These are phyloP conservation scores for Sussaba pulchella DNA, from an alignment of 2,888 invertebrate species.

Conservation along the genomic window DNA sequence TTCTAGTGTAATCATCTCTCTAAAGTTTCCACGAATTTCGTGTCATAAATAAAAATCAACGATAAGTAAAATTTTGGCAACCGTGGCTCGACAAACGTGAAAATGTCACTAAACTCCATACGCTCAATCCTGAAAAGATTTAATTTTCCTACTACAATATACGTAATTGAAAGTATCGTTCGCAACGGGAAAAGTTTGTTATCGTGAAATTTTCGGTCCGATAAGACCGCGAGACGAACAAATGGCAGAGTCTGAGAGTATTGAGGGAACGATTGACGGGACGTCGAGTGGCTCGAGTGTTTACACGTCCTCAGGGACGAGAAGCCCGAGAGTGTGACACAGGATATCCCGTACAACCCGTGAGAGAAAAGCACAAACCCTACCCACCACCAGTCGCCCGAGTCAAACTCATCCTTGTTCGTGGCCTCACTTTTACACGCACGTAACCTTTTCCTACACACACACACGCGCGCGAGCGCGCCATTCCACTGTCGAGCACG, in stretches of 20 bases:
- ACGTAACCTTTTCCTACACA: no score
- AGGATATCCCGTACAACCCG: constrained; percentile 22
- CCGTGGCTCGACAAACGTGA: no score
- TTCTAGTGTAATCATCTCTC: no score
- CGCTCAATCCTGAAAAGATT: no score
- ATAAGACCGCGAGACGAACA: constrained; percentile 16
- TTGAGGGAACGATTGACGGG: constrained; percentile 76
- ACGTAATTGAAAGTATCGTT: no score
- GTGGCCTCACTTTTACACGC: constrained; percentile 32
- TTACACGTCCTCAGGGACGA: constrained; percentile 79
- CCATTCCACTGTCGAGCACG: constrained; percentile 40
- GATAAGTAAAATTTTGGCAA: no score
- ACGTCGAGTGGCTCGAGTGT: constrained; percentile 77
- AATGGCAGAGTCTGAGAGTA: constrained; percentile 18
- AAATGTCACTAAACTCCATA: no score
- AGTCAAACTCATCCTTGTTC: constrained; percentile 61
- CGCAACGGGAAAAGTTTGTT: no score
- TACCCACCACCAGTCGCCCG: constrained; percentile 43
- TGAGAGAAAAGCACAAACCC: constrained; percentile 59
- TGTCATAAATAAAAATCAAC: no score
- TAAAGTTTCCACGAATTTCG: no score
- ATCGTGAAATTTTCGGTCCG: no score
- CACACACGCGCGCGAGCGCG: not conserved
- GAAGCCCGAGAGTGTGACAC: constrained; percentile 63
- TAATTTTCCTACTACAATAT: no score